Base-by-base conservation (phyloP, 2,797 vertebrate species). In the Phrynocephalus vlangalii region DNA sequence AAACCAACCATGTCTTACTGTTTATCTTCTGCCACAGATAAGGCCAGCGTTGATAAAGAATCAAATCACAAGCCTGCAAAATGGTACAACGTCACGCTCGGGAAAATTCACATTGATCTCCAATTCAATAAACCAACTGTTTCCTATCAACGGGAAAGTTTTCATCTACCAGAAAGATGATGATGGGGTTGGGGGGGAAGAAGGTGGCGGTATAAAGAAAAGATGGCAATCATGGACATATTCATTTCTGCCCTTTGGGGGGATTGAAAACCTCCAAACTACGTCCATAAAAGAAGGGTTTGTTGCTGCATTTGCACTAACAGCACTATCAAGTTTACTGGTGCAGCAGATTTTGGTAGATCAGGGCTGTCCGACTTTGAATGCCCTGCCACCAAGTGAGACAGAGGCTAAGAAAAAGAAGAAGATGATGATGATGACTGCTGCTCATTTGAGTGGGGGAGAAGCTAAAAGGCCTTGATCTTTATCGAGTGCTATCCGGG, bases 191-290 rank as follows among this genome's bases (percentile, higher is more conserved):
- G 44, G 71, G 8, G 70, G 71, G 13, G 60, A 88, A 50, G 79
- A 88, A 6, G 9, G 87, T 48, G 79, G 88, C 83, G 88, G 16
- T n/a, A 4, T 18, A 52, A 68, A 84, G 48, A 8, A 8, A 38
- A 56, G 18, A 63, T 63, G 16, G 88, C 48, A 60, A 90, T 90
- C 86, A 85, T 11, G 73, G 85, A 88, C 63, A 92, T 89, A 93
- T 86, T 76, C 90, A 52, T 87, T 92, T 84, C 88, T n/a, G 77
- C 38, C 13, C n/a, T 85, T 91, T 70, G 76, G 50, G 85, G 85
- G 72, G 44, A n/a, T 90, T 88, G 91, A 89, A 92, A 91, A 81
- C 68, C 83, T 71, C 82, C 3, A 0, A 90, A 82, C 26, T 87
- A 24, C 83, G 92, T 75, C 84, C 52, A 85, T 75, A 80, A n/a